Evolutionary conservation across 2,113 vertebrate species (phyloP).

Genomic region (Leptobrachium leishanense): DNA sequence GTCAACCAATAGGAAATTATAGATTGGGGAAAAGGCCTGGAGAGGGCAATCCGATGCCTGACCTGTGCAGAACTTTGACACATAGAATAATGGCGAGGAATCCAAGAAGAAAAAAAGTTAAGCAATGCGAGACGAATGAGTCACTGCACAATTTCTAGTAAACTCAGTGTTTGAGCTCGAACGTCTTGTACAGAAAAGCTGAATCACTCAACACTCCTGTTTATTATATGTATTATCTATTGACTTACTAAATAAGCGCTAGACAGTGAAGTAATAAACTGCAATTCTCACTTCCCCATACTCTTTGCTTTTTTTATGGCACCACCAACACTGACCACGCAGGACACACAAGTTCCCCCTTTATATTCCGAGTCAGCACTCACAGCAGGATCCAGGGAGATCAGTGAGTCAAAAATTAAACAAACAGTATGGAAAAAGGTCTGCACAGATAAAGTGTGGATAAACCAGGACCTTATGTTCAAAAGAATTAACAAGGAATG

Average conservation of each 20-base stretch:
- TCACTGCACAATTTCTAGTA: not conserved
- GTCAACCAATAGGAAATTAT: too few species aligned
- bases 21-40: too few species aligned
- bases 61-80: too few species aligned
- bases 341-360: not conserved
- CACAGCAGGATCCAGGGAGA: constrained; percentile 2
- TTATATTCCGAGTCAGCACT: constrained; percentile 1
- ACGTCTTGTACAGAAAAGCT: too few species aligned
- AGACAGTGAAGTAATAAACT: not conserved
- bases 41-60: too few species aligned
- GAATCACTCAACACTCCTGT: too few species aligned
- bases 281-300: not conserved
- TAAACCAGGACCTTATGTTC: too few species aligned
- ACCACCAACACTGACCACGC: not conserved
- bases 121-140: not conserved
- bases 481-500: not conserved
- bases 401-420: constrained; percentile 31
- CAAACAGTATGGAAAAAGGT: constrained; percentile 1
- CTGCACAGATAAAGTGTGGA: constrained; percentile 33
- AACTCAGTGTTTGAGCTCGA: not conserved
- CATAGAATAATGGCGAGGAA: too few species aligned
- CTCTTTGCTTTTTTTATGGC: not conserved
- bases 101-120: too few species aligned
- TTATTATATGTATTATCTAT: too few species aligned
- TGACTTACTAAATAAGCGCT: not conserved